These are phyloP conservation scores for Elgaria multicarinata DNA, from an alignment of 2,113 vertebrate genomes.

Conservation along the genomic window DNA sequence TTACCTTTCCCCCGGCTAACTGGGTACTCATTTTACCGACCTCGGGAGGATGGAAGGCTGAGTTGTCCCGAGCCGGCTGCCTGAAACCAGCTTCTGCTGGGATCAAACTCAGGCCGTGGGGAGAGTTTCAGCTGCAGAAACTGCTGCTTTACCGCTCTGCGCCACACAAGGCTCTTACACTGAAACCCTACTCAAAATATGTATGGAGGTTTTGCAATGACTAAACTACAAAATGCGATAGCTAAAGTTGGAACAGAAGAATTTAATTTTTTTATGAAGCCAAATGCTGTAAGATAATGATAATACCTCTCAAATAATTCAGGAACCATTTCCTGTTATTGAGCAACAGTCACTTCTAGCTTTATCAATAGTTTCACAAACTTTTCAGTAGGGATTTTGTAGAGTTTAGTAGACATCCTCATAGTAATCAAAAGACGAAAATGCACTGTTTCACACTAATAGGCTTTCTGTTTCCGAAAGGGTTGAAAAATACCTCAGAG, in stretches of 20 bases:
- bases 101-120: too few species aligned
- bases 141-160: too few species aligned
- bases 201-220: conserved; percentile 37
- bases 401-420: conserved; percentile 67
- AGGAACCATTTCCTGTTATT: conserved; percentile 48
- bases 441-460: conserved; percentile 68
- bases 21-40: too few species aligned
- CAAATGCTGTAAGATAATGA: conserved; percentile 61
- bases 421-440: conserved; percentile 67
- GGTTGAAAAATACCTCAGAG: conserved; percentile 53
- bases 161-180: too few species aligned
- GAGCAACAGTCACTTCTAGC: conserved; percentile 59
- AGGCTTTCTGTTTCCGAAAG: conserved; percentile 58
- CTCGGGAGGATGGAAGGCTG: too few species aligned
- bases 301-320: conserved; percentile 62
- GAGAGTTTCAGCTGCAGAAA: too few species aligned
- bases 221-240: conserved; percentile 54
- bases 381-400: conserved; percentile 62
- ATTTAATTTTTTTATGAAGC: conserved; percentile 61
- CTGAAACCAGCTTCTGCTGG: too few species aligned
- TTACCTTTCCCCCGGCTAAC: too few species aligned
- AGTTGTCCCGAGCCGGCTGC: too few species aligned
- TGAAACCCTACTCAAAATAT: conserved; percentile 34
- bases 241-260: conserved; percentile 49
- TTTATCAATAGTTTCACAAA: conserved; percentile 68